A percentile compares a stretch with the other conserved stretches of the same genome.
Conservation (phyloP, 2,797 vertebrate species). For the Pseudocheirus occidentalis region DNA sequence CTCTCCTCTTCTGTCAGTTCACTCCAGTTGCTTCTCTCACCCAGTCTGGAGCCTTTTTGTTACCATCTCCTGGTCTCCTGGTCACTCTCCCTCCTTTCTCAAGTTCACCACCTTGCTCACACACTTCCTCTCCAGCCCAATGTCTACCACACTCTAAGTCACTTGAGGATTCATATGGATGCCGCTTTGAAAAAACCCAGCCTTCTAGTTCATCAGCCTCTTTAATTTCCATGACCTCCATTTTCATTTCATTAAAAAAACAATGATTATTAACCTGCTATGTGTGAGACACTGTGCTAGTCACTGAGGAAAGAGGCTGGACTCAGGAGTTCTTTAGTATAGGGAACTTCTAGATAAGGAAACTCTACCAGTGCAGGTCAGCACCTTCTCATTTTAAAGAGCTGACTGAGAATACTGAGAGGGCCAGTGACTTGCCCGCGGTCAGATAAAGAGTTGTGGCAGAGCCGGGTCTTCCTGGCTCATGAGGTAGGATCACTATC, state of each 20-base stretch:
- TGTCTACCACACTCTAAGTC: background rate
- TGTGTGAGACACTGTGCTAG: background rate
- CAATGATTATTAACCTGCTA: too few relatives aligned
- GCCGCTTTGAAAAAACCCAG: background rate
- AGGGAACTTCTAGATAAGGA: background rate
- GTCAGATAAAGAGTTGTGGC: background rate
- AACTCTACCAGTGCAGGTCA: background rate
- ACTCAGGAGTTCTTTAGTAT: background rate
- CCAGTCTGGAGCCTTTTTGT: too few relatives aligned
- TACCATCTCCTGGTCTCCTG: too few relatives aligned
- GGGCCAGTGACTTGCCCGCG: background rate
- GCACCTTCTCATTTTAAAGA: background rate
- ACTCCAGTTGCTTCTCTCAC: too few relatives aligned
- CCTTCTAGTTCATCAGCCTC: background rate
- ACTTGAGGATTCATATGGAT: background rate
- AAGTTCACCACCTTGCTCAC: too few relatives aligned
- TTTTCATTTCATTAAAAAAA: background rate
- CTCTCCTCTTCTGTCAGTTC: too few relatives aligned
- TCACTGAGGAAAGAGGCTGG: background rate
- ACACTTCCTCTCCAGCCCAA: too few relatives aligned
- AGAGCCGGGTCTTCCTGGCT: background rate
- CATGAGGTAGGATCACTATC: background rate
- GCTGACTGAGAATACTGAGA: background rate
- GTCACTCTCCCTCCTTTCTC: too few relatives aligned
- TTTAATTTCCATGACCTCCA: background rate